Base-by-base conservation (phyloP, 2,797 vertebrate genomes). In the Silurus aristotelis region DNA sequence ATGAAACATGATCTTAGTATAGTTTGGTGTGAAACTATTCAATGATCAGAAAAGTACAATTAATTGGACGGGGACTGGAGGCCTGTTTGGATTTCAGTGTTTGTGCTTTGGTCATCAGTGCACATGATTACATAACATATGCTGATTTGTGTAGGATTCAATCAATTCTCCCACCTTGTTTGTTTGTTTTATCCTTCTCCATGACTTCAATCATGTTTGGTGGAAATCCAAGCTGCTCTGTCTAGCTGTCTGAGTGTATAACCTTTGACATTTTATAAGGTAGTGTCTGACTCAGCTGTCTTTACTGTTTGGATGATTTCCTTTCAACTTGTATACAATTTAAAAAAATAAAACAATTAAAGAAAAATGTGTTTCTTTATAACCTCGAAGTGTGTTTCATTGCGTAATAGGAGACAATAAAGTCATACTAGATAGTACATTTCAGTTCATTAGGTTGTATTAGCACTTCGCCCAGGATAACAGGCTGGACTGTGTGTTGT, bases 271-370 rank as follows among this genome's bases (percentile, higher is more conserved):
- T 93, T 89, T 84, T 87, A 90, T 67, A 90, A 89, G 91, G 87
- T 91, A 92, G 91, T 92, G 88, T 92, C 88, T 89, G 86, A 90
- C 89, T 93, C 89, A 91, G 89, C 75, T 85, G 77, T 76, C 58
- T 85, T 89, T 22, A 92, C 89, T 90, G 86, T 92, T 92, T 93
- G 87, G 93, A 91, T 93, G 92, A 93, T 93, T 93, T 93, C 89
- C 90, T 94, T 94, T 93, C 92, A 93, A 94, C 93, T 96, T 95
- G 93, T 95, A 95, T 93, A 91, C 90, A 92, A 93, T 94, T 52
- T 9, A 92, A 94, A 91, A 90, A 92, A 93, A 94, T 94, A 95
- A 95, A 94, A 88, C 91, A 92, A 92, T 94, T 95, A 95, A 95
- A 95, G 93, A 93, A 91, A 85, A 90, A 93, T 90, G 73, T 86